Evolutionary conservation across 2,888 invertebrate genomes (phyloP).

Genomic region (Aphelenchoides bicaudatus): DNA sequence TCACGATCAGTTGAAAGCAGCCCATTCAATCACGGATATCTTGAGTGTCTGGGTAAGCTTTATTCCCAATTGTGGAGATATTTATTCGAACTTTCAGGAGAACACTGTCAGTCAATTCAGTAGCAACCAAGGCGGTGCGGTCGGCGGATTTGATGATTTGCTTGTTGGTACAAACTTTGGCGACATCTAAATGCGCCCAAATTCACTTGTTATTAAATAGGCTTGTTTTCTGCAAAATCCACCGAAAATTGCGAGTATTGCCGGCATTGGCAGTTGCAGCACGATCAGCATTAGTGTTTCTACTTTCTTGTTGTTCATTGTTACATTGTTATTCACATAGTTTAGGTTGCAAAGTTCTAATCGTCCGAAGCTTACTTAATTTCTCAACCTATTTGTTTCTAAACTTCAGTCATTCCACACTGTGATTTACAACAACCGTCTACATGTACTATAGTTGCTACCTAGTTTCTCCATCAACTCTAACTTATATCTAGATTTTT

Average conservation of each 20-base stretch:
- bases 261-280: too few species aligned
- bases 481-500: too few species aligned
- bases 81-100: conserved; percentile 21
- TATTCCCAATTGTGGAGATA: not conserved
- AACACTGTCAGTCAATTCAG: conserved; percentile 29
- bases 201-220: not conserved
- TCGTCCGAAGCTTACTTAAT: too few species aligned
- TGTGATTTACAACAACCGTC: too few species aligned
- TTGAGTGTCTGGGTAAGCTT: conserved; percentile 51
- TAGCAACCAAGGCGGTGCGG: conserved; percentile 1
- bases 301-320: too few species aligned
- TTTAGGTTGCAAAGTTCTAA: too few species aligned
- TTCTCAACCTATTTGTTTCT: too few species aligned
- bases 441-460: too few species aligned
- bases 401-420: too few species aligned
- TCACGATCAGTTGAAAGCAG: conserved; percentile 48
- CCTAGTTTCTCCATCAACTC: too few species aligned
- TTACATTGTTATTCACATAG: too few species aligned
- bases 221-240: not conserved
- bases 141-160: conserved; percentile 10
- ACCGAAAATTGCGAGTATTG: not conserved
- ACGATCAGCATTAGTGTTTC: too few species aligned
- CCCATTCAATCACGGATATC: conserved; percentile 47
- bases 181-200: conserved; percentile 16
- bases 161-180: conserved; percentile 15